Conservation (phyloP, 2,888 invertebrate species). For the Nemotelus nigrinus region DNA sequence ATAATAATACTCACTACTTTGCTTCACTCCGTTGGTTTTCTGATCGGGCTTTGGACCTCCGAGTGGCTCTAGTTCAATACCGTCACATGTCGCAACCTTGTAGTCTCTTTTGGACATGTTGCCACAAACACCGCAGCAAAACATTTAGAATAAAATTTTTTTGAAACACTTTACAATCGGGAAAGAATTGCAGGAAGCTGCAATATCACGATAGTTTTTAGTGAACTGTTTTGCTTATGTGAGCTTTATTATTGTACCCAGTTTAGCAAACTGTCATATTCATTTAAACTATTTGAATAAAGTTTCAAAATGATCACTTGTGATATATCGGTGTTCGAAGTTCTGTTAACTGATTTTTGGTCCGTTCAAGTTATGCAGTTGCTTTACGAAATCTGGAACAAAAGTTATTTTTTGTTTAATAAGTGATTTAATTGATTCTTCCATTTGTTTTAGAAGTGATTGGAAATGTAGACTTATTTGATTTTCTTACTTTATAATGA, state of each 20-base stretch:
- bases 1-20: slow-evolving; percentile 55
- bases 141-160: slow-evolving; percentile 57
- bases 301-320: not conserved
- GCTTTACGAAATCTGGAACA: not conserved
- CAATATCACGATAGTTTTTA: not conserved
- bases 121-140: slow-evolving; percentile 64
- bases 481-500: no score
- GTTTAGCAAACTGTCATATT: not conserved
- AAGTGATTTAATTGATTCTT: not conserved
- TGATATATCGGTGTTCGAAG: not conserved
- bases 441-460: not conserved
- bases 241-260: not conserved
- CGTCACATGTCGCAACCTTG: slow-evolving; percentile 64
- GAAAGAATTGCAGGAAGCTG: not conserved
- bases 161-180: not conserved
- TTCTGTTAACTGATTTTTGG: slow-evolving; percentile 36
- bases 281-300: not conserved
- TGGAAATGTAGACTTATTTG: no score
- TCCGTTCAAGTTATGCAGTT: slow-evolving; percentile 14
- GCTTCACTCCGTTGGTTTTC: slow-evolving; percentile 62
- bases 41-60: slow-evolving; percentile 59
- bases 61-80: slow-evolving; percentile 63
- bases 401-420: not conserved
- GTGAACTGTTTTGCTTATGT: not conserved
- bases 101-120: slow-evolving; percentile 65